Conservation (phyloP, 53 echinoderm and acorn worm species). For the Arbacia lixula region DNA sequence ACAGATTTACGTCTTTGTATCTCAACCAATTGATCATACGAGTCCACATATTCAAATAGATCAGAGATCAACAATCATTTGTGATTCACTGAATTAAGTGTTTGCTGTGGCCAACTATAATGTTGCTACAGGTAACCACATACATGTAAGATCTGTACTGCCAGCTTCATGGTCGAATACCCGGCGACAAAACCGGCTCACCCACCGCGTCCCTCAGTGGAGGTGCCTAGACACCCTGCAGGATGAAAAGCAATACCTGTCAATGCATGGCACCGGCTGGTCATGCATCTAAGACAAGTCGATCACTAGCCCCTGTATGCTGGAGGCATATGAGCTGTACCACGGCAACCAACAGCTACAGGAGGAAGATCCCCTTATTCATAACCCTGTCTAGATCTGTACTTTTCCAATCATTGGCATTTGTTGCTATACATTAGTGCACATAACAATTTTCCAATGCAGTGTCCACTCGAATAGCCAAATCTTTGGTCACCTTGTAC, state of each 20-base stretch:
- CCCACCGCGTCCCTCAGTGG: not conserved
- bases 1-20: too few species aligned
- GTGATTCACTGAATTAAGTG: too few species aligned
- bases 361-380: too few species aligned
- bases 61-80: too few species aligned
- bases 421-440: too few species aligned
- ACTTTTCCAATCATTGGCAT: too few species aligned
- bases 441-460: too few species aligned
- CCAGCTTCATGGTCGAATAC: not conserved
- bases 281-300: constrained; percentile 30
- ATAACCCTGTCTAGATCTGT: too few species aligned
- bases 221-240: constrained; percentile 23
- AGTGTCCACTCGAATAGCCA: too few species aligned
- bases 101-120: not conserved
- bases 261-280: constrained; percentile 14
- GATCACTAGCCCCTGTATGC: not conserved
- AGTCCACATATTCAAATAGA: too few species aligned
- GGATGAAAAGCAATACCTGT: constrained; percentile 19
- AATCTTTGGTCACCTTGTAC: too few species aligned
- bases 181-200: not conserved
- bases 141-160: constrained; percentile 4
- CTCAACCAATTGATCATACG: too few species aligned
- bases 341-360: not conserved
- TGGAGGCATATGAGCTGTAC: not conserved
- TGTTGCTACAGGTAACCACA: constrained; percentile 11